Conservation (phyloP, 1,140 invertebrate species). For the Drosophila fuyamai region DNA sequence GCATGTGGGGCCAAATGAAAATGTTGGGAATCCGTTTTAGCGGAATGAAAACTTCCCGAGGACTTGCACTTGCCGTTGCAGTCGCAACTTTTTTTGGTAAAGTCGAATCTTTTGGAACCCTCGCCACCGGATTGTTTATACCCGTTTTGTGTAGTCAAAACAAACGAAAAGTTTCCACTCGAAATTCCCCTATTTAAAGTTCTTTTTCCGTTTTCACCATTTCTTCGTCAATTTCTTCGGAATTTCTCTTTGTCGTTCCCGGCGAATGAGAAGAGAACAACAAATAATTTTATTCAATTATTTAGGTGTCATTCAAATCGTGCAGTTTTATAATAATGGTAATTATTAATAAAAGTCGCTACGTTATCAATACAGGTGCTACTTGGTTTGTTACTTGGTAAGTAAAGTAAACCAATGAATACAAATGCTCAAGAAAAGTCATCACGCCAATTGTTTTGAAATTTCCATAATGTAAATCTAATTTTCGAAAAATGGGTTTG, state of each 20-base stretch:
- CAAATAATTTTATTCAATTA: constrained; percentile 16
- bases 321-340: too few species aligned
- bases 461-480: too few species aligned
- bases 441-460: too few species aligned
- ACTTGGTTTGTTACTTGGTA: too few species aligned
- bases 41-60: constrained; percentile 57
- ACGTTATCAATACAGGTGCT: too few species aligned
- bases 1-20: constrained; percentile 25
- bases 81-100: constrained; percentile 25
- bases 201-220: background rate
- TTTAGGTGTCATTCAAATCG: background rate
- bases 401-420: too few species aligned
- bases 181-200: constrained; percentile 11
- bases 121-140: constrained; percentile 12
- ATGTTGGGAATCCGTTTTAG: constrained; percentile 58
- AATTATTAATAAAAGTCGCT: too few species aligned
- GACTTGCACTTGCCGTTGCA: constrained; percentile 23
- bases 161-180: constrained; percentile 37
- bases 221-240: background rate
- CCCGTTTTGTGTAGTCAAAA: constrained; percentile 35
- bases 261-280: constrained; percentile 6
- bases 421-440: too few species aligned
- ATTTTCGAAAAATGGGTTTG: too few species aligned
- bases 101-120: constrained; percentile 8
- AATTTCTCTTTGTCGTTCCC: background rate